These are phyloP conservation scores for Pyrochroa serraticornis DNA, from an alignment of 2,888 invertebrate species.

Conservation along the genomic window DNA sequence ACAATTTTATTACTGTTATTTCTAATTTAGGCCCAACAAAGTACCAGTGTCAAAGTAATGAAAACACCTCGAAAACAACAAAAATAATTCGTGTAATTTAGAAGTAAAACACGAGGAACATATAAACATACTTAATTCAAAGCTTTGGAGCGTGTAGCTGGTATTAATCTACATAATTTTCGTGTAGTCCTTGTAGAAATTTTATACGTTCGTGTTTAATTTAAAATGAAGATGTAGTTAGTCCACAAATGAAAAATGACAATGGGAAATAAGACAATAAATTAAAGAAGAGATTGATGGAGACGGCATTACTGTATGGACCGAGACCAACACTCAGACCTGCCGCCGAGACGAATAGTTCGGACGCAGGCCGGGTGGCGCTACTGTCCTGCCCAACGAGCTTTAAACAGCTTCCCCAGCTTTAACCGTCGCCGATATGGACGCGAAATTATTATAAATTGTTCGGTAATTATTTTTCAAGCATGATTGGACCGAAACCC, in stretches of 20 bases:
- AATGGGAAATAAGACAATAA: conserved; percentile 55
- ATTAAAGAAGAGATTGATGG: conserved; percentile 54
- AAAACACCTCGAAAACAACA: conserved; percentile 37
- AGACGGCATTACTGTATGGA: conserved; percentile 46
- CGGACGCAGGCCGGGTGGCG: conserved; percentile 14
- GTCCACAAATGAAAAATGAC: conserved; percentile 39
- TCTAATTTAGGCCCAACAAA: not conserved
- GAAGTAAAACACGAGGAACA: conserved; percentile 38
- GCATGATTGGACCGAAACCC: no score
- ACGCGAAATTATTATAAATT: no score
- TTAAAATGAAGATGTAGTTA: conserved; percentile 40
- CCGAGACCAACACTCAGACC: conserved; percentile 46
- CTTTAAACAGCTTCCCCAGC: no score
- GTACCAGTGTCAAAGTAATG: conserved; percentile 28
- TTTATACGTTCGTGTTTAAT: conserved; percentile 44
- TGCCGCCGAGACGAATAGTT: conserved; percentile 9
- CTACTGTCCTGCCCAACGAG: conserved; percentile 8
- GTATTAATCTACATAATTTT: conserved; percentile 41
- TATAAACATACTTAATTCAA: conserved; percentile 44
- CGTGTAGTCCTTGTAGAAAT: conserved; percentile 37
- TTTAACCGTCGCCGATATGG: no score
- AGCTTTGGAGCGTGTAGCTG: conserved; percentile 30
- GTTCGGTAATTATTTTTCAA: no score
- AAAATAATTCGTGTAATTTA: conserved; percentile 35
- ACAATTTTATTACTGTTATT: not conserved